Conservation (phyloP, 2,888 invertebrate genomes). For the Drosophila hamatofila region DNA sequence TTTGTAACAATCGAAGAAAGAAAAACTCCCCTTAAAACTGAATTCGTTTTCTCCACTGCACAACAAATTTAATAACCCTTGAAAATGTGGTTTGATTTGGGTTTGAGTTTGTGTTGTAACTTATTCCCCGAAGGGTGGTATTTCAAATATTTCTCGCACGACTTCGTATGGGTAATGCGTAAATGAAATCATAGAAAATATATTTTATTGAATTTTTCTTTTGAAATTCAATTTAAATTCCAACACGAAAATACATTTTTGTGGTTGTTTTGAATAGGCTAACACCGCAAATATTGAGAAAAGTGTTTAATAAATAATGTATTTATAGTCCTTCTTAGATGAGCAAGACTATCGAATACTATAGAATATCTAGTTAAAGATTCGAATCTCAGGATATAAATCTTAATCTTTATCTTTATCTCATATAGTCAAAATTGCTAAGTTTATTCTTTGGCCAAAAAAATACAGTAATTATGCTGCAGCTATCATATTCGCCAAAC, state of each 20-base stretch:
- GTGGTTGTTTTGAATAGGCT: neutral
- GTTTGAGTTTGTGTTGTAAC: neutral
- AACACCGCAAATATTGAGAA: neutral
- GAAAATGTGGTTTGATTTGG: slow-evolving; percentile 29
- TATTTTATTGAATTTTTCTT: slow-evolving; percentile 28
- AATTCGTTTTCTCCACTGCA: slow-evolving; percentile 27
- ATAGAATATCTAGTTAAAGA: too few relatives aligned
- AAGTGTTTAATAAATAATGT: neutral
- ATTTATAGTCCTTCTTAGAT: neutral
- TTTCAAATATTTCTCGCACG: slow-evolving; percentile 70
- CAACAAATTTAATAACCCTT: slow-evolving; percentile 59
- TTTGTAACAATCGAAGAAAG: slow-evolving; percentile 16
- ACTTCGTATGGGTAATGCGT: slow-evolving; percentile 37
- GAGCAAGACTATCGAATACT: neutral
- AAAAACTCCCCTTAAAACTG: slow-evolving; percentile 21
- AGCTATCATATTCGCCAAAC: too few relatives aligned
- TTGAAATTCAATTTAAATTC: slow-evolving; percentile 6
- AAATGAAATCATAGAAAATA: slow-evolving; percentile 47
- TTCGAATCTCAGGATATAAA: too few relatives aligned
- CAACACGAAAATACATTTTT: neutral
- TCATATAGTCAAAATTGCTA: too few relatives aligned
- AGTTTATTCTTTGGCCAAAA: too few relatives aligned
- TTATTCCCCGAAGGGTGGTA: slow-evolving; percentile 35
- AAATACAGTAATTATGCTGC: too few relatives aligned
- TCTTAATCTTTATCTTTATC: too few relatives aligned